phyloP scores from a whole-genome alignment of 2,888 invertebrate genomes.

The Melanchra persicariae region DNA sequence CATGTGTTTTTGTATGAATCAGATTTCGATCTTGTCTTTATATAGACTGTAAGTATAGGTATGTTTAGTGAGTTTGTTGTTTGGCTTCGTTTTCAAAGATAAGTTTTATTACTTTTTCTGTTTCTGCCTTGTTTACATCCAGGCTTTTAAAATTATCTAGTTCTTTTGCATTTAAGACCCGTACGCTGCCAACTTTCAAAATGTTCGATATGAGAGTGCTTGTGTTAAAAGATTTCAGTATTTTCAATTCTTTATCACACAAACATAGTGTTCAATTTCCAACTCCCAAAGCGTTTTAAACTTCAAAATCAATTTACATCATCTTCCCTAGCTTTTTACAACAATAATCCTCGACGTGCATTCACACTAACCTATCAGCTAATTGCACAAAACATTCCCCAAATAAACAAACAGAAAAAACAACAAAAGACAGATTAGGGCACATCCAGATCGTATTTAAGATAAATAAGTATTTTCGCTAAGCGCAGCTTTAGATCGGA shows the following conservation, averaged over 20 bases:
- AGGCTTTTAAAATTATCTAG: too few species aligned
- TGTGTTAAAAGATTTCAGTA: too few species aligned
- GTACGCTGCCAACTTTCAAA: too few species aligned
- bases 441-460: slow-evolving; percentile 89
- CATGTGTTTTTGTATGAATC: not conserved
- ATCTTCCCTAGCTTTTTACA: slow-evolving; percentile 22
- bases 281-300: slow-evolving; percentile 4
- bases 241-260: too few species aligned
- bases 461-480: slow-evolving; percentile 89
- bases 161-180: too few species aligned
- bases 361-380: slow-evolving; percentile 85
- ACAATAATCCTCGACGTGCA: slow-evolving; percentile 69
- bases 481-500: slow-evolving; percentile 88
- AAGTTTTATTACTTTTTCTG: not conserved
- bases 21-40: not conserved
- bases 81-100: not conserved
- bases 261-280: too few species aligned
- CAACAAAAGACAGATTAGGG: slow-evolving; percentile 88
- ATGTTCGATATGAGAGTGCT: too few species aligned
- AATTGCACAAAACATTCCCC: slow-evolving; percentile 88
- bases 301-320: slow-evolving; percentile 42
- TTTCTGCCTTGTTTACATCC: not conserved
- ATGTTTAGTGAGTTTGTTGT: not conserved
- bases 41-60: not conserved
- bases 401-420: slow-evolving; percentile 83